Evolutionary conservation across 2,888 invertebrate genomes (phyloP).

Genomic region (Flexamia atlantica): DNA sequence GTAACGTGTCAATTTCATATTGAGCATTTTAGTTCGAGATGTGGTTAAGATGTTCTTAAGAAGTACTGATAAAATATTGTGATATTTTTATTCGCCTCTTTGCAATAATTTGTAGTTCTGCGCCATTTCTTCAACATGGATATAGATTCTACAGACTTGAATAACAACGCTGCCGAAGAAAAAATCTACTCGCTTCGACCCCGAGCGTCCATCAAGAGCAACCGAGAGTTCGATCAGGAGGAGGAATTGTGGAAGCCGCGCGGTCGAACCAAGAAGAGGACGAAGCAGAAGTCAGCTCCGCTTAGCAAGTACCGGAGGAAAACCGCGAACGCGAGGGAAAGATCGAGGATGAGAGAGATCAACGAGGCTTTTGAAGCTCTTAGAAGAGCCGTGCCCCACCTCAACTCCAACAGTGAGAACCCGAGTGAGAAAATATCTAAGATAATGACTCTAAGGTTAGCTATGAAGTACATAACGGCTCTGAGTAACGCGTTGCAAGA

Average conservation of each 20-base stretch:
- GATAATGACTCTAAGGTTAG: constrained; percentile 91
- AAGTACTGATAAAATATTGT: not conserved
- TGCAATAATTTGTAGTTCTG: no score
- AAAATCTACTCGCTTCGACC: constrained; percentile 84
- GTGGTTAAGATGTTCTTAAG: not conserved
- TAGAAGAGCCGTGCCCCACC: constrained; percentile 85
- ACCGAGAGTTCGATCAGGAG: constrained; percentile 68
- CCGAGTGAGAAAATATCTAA: constrained; percentile 89
- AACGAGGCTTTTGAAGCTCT: constrained; percentile 92
- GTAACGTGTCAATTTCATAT: not conserved
- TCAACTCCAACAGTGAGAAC: constrained; percentile 75
- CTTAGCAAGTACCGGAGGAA: constrained; percentile 93
- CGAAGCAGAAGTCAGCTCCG: constrained; percentile 80
- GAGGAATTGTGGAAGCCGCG: constrained; percentile 72
- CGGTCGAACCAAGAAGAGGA: constrained; percentile 72
- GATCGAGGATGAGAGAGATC: constrained; percentile 93
- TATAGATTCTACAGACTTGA: constrained; percentile 48
- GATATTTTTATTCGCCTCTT: no score
- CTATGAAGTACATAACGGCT: constrained; percentile 91
- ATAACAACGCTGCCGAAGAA: constrained; percentile 65
- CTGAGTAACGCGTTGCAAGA: constrained; percentile 81
- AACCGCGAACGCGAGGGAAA: constrained; percentile 92
- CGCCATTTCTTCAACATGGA: constrained; percentile 20
- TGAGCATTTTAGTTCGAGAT: not conserved
- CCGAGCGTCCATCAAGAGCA: constrained; percentile 75